These are phyloP conservation scores for Eumeta japonica DNA, from an alignment of 1,140 invertebrate species.

Conservation along the genomic window DNA sequence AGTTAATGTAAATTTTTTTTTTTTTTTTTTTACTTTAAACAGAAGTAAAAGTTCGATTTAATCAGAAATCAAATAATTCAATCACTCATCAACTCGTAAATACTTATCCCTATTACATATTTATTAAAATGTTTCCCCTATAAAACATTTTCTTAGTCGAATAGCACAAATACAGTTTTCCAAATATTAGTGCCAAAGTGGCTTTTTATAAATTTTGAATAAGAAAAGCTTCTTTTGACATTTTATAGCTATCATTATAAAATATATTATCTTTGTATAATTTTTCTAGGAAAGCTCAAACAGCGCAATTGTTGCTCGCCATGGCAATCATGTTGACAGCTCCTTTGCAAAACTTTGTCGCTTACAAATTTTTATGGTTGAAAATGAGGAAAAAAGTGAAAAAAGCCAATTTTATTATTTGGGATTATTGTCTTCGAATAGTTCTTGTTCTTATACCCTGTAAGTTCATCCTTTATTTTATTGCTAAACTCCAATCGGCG, in stretches of 20 bases:
- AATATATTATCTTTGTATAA: no score
- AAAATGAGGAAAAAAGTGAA: constrained; percentile 46
- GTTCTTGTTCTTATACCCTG: constrained; percentile 66
- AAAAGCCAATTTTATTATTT: constrained; percentile 52
- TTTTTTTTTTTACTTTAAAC: no score
- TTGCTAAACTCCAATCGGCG: background rate
- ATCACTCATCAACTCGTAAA: no score
- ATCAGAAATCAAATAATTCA: no score
- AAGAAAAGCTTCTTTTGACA: background rate
- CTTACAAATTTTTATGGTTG: constrained; percentile 77
- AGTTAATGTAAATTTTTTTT: no score
- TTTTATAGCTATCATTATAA: no score
- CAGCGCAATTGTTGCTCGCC: constrained; percentile 74
- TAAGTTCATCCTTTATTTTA: constrained; percentile 59
- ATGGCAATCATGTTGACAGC: constrained; percentile 81
- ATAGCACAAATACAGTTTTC: no score
- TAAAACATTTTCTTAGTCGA: no score
- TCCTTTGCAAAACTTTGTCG: constrained; percentile 84
- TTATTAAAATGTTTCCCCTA: no score
- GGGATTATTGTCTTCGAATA: constrained; percentile 56
- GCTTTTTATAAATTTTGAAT: background rate
- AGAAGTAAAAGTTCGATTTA: no score
- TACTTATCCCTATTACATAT: no score
- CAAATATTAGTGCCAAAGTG: no score
- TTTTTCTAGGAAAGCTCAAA: constrained; percentile 68